Base-by-base conservation (phyloP, 2,888 invertebrate species). In the Acanthosoma haemorrhoidale region DNA sequence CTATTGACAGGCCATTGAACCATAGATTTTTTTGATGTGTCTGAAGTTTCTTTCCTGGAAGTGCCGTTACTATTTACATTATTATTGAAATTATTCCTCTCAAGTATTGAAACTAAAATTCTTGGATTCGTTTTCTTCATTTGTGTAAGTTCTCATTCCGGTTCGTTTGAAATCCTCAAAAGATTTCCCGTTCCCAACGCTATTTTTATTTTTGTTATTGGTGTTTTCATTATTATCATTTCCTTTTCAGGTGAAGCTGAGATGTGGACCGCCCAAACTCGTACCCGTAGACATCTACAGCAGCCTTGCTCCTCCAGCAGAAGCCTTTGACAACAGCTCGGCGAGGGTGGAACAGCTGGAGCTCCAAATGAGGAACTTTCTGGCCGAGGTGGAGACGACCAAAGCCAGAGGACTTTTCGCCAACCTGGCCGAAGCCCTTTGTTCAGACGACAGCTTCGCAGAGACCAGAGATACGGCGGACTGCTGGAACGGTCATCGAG, bases 401-500 rank as follows among this genome's bases (percentile, higher is more conserved):
- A 75, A 73, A 36, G 74, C 75, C 71, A 89, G 89, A 80, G 90
- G 90, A 76, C 91, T 95, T 79, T 96, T 93, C 81, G 86, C 88
- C 34, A 87, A 87, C 76, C 84, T 95, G 41, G 90, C 94, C 3
- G 90, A 92, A 80, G 86, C 87, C 76, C 81, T 92, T 64, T 93
- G 92, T 80, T 86, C 88, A 74, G 89, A 91, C 75, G 85, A 87
- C 0, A 86, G 85, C 75, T 85, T 88, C 74, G 86, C 88, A 4
- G 85, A 85, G 60, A 83, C 84, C 32, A 83, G 84, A 39, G 86
- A 87, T 75, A 87, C 87, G 72, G 85, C 86, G 41, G 84, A 84
- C 73, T 93, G 93, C 80, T 93, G 92, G 92, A 92, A 92, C 78
- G 92, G 92, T 61, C 86, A 88, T 75, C 80, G 85, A 72, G 83